Base-by-base conservation (phyloP, 1,140 invertebrate genomes). In the Drosophila subpulchrella region DNA sequence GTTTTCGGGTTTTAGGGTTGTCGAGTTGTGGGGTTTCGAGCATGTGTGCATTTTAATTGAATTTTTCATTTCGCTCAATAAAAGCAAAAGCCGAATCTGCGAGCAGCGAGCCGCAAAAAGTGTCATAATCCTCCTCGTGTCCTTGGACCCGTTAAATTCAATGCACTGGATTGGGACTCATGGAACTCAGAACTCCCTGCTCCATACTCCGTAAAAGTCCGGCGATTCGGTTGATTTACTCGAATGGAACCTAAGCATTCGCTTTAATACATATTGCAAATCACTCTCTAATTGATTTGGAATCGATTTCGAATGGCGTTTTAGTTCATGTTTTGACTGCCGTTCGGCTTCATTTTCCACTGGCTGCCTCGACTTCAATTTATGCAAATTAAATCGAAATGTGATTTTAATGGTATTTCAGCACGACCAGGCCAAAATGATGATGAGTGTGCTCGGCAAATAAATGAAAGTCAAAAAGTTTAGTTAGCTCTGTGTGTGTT, bases 1-100 rank as follows among this genome's bases (percentile, higher is more conserved):
- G 34, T 44, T 39, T 66, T 42, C 38, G 71, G 44, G 41, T 51
- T 47, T 27, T 27, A 27, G 24, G 38, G 24, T 48, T 17, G 8
- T 30, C 47, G 27, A 32, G 47, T 10, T 50, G n/a, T 47, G 24
- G 66, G 30, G 53, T 12, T 51, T n/a, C 36, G 61, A 82, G 58
- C 82, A 74, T 76, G 68, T 89, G 79, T 71, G 80, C 73, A 80
- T 78, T 89, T 89, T 88, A 88, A 88, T 88, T 88, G 83, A 88
- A 89, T 88, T 88, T 89, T 89, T 89, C 81, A 89, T 88, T 79
- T 83, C 63, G 58, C 57, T 82, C 83, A 83, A 79, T 88, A 77
- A 88, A 86, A 83, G 83, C 79, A 79, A 79, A 74, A 82, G 83
- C 74, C 74, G 62, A 75, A 88, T 78, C 78, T 75, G 82, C 12